Conservation (phyloP, 2,113 vertebrate species). For the Equus przewalskii region DNA sequence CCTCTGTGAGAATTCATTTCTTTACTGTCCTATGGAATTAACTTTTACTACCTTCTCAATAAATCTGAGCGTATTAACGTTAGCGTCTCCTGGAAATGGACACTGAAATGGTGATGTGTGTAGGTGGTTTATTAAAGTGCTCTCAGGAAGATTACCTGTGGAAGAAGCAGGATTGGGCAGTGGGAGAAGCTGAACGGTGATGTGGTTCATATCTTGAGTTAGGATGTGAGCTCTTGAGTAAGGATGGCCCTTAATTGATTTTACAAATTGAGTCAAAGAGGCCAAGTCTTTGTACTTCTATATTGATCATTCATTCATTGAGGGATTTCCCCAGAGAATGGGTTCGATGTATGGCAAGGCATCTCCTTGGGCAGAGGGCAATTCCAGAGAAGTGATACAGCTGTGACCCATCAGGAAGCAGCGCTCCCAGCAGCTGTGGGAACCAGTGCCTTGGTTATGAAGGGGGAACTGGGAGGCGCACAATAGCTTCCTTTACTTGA, state of each 20-base stretch:
- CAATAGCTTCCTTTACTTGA: neutral
- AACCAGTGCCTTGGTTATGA: neutral
- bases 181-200: neutral
- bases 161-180: neutral
- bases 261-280: neutral
- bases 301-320: neutral
- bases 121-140: neutral
- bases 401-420: neutral
- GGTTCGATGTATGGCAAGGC: neutral
- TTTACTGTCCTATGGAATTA: neutral
- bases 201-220: too few species aligned
- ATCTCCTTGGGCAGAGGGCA: neutral
- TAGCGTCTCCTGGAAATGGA: neutral
- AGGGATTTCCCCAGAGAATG: neutral
- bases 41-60: neutral
- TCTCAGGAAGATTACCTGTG: neutral
- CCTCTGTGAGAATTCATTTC: neutral
- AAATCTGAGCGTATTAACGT: neutral
- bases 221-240: too few species aligned
- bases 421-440: neutral
- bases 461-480: neutral
- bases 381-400: neutral
- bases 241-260: neutral
- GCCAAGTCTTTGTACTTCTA: neutral
- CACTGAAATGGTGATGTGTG: neutral